These are phyloP conservation scores for Asobara japonica DNA, from an alignment of 1,140 invertebrate genomes.

Conservation along the genomic window DNA sequence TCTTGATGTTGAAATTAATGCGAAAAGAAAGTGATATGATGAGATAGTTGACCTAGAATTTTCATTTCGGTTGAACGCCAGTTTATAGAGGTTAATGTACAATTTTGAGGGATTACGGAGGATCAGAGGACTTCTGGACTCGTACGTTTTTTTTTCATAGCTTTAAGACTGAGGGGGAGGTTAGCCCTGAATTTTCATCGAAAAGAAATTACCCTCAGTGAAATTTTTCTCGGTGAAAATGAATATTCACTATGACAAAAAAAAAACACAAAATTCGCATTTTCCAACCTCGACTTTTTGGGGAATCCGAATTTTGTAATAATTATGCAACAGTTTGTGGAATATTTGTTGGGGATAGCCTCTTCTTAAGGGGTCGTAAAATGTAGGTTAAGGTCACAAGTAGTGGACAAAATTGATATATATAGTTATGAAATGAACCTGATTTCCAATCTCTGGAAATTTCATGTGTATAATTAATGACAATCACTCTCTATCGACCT, in stretches of 20 bases:
- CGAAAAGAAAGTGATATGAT: slow-evolving; percentile 10
- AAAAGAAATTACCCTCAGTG: no score
- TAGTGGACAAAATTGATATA: slow-evolving; percentile 13
- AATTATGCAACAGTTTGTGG: no score
- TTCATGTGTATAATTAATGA: slow-evolving; percentile 58
- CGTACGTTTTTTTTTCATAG: neutral
- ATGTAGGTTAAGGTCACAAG: neutral
- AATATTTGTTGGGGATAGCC: no score
- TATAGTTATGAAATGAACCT: slow-evolving; percentile 38
- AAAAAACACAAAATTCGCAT: neutral
- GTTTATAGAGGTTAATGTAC: neutral
- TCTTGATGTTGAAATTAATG: slow-evolving; percentile 19
- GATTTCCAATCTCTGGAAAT: slow-evolving; percentile 36
- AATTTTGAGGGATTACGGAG: neutral
- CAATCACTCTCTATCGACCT: slow-evolving; percentile 62
- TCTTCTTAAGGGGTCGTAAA: neutral
- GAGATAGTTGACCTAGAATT: neutral
- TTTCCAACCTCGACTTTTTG: no score
- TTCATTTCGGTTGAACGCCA: neutral
- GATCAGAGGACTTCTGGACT: neutral
- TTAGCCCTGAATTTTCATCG: no score
- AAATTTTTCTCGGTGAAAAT: no score
- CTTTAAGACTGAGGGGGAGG: no score
- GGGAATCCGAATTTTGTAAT: no score
- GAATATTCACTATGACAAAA: no score